Base-by-base conservation (phyloP, 1,140 invertebrate species). In the Lasaia peninsularis region DNA sequence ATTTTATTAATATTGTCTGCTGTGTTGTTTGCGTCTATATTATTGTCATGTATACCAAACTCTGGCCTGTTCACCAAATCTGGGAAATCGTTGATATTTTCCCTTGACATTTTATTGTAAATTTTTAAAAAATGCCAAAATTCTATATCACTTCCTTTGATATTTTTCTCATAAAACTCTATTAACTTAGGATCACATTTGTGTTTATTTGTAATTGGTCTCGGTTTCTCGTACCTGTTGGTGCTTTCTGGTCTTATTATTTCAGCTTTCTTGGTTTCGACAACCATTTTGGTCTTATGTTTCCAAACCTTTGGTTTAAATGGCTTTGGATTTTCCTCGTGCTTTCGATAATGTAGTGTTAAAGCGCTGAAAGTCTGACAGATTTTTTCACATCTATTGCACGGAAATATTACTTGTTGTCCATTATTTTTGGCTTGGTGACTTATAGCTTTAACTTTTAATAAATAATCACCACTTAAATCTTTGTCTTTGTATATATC, bases 71-170 rank as follows among this genome's bases (percentile, higher is more conserved):
- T 60, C 14, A 75, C 53, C 31, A 83, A 62, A 71, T 82, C 79
- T 7, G 68, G n/a, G 20, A 83, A 83, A 69, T 80, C 71, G 0
- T 78, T 73, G 0, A 83, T 53, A 40, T 81, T 78, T 18, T 83
- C 80, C 16, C 63, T 55, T 0, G 67, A 58, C 69, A 87, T 80
- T 68, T 75, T 78, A 44, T 84, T 83, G 37, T 71, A 87, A 18
- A 84, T 82, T 52, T 85, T 87, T 21, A 87, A 53, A 62, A 87
- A 87, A 20, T 85, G 81, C 74, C 80, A 83, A 52, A 87, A 87
- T 44, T 87, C 81, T 8, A 87, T 73, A 53, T 85, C 79, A 2
- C 73, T 74, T 0, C 84, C 81, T 62, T 70, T 74, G 0, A 87
- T 74, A 24, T 87, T 84, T 0, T 65, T 73, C 34, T 84, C 62